These are phyloP conservation scores for Aleiodes alternator DNA, from an alignment of 2,888 invertebrate species.

Conservation along the genomic window DNA sequence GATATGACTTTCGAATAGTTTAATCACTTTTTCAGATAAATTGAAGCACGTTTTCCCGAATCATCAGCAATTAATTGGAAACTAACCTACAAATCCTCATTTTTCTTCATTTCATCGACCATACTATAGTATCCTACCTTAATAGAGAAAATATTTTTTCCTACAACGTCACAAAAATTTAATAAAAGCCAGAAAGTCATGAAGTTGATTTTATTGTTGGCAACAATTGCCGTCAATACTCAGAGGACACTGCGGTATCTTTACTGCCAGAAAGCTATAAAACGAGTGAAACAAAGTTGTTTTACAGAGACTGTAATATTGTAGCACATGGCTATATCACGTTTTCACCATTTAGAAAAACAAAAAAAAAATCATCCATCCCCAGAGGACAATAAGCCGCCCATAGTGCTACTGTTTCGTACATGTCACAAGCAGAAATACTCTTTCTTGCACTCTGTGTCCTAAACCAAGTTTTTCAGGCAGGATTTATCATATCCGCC, in stretches of 20 bases:
- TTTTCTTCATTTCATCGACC: too few relatives aligned
- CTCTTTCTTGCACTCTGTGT: conserved; percentile 4
- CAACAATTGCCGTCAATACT: conserved; percentile 18
- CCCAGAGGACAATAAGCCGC: conserved; percentile 42
- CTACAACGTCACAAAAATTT: background rate
- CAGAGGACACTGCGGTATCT: conserved; percentile 23
- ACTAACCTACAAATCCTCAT: background rate
- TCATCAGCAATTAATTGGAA: background rate
- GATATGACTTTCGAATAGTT: too few relatives aligned
- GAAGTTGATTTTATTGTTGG: background rate
- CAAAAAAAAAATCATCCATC: conserved; percentile 42
- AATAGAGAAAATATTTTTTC: background rate
- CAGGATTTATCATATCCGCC: background rate
- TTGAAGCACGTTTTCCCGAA: too few relatives aligned
- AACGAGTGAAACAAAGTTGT: background rate
- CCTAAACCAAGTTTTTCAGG: background rate
- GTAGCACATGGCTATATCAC: conserved; percentile 32
- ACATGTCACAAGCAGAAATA: background rate
- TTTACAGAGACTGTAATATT: background rate
- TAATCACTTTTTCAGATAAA: too few relatives aligned
- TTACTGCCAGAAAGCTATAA: background rate
- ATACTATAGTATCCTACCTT: too few relatives aligned
- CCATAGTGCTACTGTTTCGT: conserved; percentile 6
- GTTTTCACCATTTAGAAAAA: conserved; percentile 31
- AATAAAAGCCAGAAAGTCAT: background rate